Base-by-base conservation (phyloP, 2,888 invertebrate species). In the Brachyptera risi region DNA sequence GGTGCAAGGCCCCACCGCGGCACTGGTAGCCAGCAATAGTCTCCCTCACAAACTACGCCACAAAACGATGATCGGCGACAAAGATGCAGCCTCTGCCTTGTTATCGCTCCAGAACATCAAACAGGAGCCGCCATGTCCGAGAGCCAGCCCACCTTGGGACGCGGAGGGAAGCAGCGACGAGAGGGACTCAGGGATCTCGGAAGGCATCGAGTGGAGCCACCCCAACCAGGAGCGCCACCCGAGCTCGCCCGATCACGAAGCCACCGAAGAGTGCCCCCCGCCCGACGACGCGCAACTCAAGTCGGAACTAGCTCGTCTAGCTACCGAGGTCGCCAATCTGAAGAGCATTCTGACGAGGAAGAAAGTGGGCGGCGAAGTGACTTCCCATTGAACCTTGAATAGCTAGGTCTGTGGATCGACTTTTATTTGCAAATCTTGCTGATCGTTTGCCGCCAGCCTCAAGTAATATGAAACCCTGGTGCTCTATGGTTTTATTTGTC, bases 161-260 rank as follows among this genome's bases (percentile, higher is more conserved):
- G 90, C 87, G 27, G 92, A 93, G 71, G 92, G 92, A 27, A 92
- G 92, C 60, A 91, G 92, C 69, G 93, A 93, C 73, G 93, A 93
- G 73, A 79, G 93, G 5, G 93, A 94, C 72, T 92, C 92, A 0
- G 93, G 93, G 4, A 93, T 93, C 68, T 92, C 92, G 0, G 76
- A 92, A 59, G 92, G 88, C 1, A 84, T 83, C 7, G 88, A 88
- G 67, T 88, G 79, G 79, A 49, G 24, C 49, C 9, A 37, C 23
- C 75, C 73, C 73, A 78, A 50, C 78, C 78, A 2, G 78, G 78
- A 24, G 76, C 78, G 0, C 21, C 73, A 49, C 24, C 56, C 23
- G 44, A 50, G 24, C 23, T 82, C 58, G 47, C 35, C 54, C 57
- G 35, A 37, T 54, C 37, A 37, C 57, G 23, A 42, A 51, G 40